Percentiles rank a stretch among this genome's conserved stretches.
These are phyloP conservation scores for Cnemophilus loriae DNA, from an alignment of 2,113 vertebrate genomes.

Conservation along the genomic window DNA sequence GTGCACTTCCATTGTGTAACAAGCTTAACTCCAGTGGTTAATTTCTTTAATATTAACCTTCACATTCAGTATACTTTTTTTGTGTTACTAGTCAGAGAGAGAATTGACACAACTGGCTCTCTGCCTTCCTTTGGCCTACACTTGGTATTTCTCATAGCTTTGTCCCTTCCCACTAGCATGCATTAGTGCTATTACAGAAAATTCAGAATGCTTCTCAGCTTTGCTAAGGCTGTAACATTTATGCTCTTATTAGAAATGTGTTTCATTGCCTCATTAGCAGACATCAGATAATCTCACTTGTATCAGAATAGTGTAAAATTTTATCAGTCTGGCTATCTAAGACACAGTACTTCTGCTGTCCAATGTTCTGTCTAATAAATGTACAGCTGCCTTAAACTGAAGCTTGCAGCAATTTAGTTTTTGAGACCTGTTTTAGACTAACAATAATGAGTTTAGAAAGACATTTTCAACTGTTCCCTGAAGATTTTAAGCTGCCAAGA, in stretches of 20 bases:
- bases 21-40: neutral
- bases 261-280: neutral
- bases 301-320: conserved; percentile 38
- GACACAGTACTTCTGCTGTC: neutral
- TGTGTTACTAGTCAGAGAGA: neutral
- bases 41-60: neutral
- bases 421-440: conserved; percentile 45
- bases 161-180: neutral
- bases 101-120: neutral
- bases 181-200: neutral
- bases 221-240: neutral
- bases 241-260: neutral
- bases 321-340: conserved; percentile 51
- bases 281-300: neutral
- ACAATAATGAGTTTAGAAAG: conserved; percentile 52
- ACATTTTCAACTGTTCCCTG: conserved; percentile 65
- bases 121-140: neutral
- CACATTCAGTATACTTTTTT: neutral
- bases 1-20: neutral
- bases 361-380: neutral
- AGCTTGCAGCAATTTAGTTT: conserved; percentile 33
- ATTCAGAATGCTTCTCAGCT: neutral
- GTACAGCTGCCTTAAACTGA: conserved; percentile 20
- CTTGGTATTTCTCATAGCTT: neutral
- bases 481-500: conserved; percentile 48